Evolutionary conservation across 2,113 vertebrate genomes (phyloP), one percentile per base, ranked within the genome.

Genomic region (Cephalopholis sonnerati): DNA sequence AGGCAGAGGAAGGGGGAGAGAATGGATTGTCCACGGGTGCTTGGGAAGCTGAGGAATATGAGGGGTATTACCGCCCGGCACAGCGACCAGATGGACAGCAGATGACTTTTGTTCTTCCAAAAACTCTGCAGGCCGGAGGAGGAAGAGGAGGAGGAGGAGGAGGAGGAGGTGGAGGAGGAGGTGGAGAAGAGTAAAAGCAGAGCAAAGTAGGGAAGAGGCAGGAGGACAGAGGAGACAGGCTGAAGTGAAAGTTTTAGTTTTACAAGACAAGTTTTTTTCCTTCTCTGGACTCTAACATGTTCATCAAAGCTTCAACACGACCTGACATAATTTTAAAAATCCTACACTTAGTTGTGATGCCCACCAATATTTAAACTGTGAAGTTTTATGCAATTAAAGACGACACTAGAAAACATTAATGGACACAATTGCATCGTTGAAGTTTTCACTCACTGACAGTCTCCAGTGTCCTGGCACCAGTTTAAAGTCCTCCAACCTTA

Each of bases 21-120:
- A 92, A 92, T 89, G 87, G 88, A 93, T 93, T 94, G 88, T 93
- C 86, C 88, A 90, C 74, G 82, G 91, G 79, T 87, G 74, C 89
- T 93, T 92, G 83, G 85, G 85, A 90, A 90, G 74, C 86, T 61
- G 82, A 83, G 80, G 88, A 87, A 85, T 91, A 88, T 64, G 64
- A 76, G 65, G 71, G 91, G 87, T 86, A 77, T 86, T 83, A 89
- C 74, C 59, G 75, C 77, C 78, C 64, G 3, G 79, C 74, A 69
- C 84, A 82, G 86, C 74, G 20, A 80, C 91, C 93, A 93, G 87
- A 94, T 94, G 91, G 90, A 87, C 86, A 91, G 92, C 92, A 93
- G 92, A 94, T 92, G 91, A 93, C 83, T 90, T 92, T 84, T 77
- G 81, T 91, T 91, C 84, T 73, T 71, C 75, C 76, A 80, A 85